Conservation (phyloP, 2,888 invertebrate genomes). For the Geotrupes spiniger region DNA sequence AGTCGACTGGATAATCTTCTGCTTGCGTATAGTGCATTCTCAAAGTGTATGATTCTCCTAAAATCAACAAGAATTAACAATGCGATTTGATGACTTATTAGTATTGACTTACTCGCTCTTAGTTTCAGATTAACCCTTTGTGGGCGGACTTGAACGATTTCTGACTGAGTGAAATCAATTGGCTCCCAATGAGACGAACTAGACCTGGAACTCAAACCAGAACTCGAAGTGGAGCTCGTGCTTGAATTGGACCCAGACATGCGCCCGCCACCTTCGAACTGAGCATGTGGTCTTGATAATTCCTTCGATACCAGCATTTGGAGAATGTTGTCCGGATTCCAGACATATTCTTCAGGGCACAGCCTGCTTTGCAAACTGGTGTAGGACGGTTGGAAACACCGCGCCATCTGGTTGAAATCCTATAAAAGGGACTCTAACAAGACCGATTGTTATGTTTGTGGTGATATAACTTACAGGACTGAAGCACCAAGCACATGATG, state of each 20-base stretch:
- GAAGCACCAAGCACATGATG: constrained; percentile 87
- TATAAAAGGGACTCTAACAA: constrained; percentile 26
- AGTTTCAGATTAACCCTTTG: constrained; percentile 73
- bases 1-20: constrained; percentile 95
- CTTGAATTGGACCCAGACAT: constrained; percentile 26
- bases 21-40: constrained; percentile 78
- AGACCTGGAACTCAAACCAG: constrained; percentile 20
- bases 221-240: constrained; percentile 19
- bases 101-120: constrained; percentile 67
- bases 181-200: constrained; percentile 42
- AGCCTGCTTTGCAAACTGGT: constrained; percentile 37
- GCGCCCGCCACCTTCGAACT: constrained; percentile 34
- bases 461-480: constrained; percentile 61
- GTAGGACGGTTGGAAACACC: constrained; percentile 60
- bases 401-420: constrained; percentile 56
- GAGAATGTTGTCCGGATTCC: constrained; percentile 64
- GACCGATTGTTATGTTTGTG: no score
- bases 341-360: constrained; percentile 67
- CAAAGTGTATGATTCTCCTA: constrained; percentile 76
- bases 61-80: constrained; percentile 33
- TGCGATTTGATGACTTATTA: neutral
- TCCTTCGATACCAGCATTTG: constrained; percentile 52
- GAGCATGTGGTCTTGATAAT: constrained; percentile 54
- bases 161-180: constrained; percentile 39
- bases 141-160: constrained; percentile 78